Base-by-base conservation (phyloP, 2,797 vertebrate species). In the Echeneis naucrates region DNA sequence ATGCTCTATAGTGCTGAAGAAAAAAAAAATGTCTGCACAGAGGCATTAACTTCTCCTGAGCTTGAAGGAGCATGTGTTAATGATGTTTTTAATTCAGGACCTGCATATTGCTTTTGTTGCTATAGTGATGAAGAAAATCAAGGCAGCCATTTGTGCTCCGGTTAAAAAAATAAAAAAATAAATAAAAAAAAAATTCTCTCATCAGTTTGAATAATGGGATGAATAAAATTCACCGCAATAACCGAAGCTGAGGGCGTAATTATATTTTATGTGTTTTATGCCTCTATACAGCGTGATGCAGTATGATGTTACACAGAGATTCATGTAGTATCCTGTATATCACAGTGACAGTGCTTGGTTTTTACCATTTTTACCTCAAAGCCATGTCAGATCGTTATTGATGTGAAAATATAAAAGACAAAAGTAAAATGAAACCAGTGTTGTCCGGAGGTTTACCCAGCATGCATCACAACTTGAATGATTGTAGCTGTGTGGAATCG, bases 61-160 rank as follows among this genome's bases (percentile, higher is more conserved):
- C 77, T 78, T 69, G 70, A 89, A 84, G 54, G 68, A 86, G 71
- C 78, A 79, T 82, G 73, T 90, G 77, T 77, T 93, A 88, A 90
- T 90, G 81, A 86, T 87, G 85, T 88, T 89, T 89, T 89, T 88
- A 84, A 91, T 91, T 91, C 70, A 77, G 50, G 48, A 77, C 80
- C 63, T 77, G 60, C 69, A 83, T 84, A 84, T 80, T 85, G 52
- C 86, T 78, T 78, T 78, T 84, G 77, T 85, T 92, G 68, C 82
- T 79, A 69, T 86, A 77, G 80, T 32, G 42, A 84, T 82, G 61
- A 58, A 61, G 75, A 76, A 77, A 86, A 89, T 89, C 77, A 88
- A 88, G 84, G 87, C 88, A 72, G 77, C 68, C 68, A 77, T 78
- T 86, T 75, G 56, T 7, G 56, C 70, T 53, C 2, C 44, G 47